A percentile compares a stretch with the other conserved stretches of the same genome.
phyloP scores from a whole-genome alignment of 2,113 vertebrate genomes.

The Rhipidura dahli region DNA sequence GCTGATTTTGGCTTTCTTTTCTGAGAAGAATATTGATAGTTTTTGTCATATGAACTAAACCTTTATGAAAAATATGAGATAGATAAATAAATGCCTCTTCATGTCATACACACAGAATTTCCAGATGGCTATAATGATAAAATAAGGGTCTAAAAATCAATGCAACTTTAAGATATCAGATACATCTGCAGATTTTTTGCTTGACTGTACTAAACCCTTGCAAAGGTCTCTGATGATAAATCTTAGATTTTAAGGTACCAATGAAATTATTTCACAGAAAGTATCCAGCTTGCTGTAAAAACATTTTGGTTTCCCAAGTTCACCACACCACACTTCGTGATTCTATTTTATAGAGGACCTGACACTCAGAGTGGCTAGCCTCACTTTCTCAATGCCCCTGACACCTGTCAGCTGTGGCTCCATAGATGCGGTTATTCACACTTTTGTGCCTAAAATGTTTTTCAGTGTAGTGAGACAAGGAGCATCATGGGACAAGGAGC shows the following conservation, averaged over 20 bases:
- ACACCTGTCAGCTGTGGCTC: not conserved
- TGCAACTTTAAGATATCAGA: not conserved
- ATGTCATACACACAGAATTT: not conserved
- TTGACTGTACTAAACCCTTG: not conserved
- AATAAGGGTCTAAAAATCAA: not conserved
- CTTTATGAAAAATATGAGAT: not conserved
- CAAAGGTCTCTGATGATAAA: not conserved
- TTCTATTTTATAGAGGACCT: not conserved
- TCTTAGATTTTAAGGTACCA: not conserved
- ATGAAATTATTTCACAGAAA: not conserved
- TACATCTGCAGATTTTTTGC: not conserved
- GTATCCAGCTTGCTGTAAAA: not conserved
- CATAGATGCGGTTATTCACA: fast-evolving
- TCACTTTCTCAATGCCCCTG: fast-evolving
- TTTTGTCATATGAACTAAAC: not conserved
- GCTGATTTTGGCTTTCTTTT: not conserved
- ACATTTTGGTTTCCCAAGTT: not conserved
- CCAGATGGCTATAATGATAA: not conserved
- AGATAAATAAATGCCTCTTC: not conserved
- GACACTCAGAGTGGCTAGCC: not conserved
- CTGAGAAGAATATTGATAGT: not conserved
- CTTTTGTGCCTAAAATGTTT: not conserved
- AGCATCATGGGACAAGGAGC: not conserved
- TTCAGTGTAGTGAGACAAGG: fast-evolving
- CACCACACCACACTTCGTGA: not conserved